These are phyloP conservation scores for Drepanosiphum platanoidis DNA, from an alignment of 2,888 invertebrate genomes.

Conservation along the genomic window DNA sequence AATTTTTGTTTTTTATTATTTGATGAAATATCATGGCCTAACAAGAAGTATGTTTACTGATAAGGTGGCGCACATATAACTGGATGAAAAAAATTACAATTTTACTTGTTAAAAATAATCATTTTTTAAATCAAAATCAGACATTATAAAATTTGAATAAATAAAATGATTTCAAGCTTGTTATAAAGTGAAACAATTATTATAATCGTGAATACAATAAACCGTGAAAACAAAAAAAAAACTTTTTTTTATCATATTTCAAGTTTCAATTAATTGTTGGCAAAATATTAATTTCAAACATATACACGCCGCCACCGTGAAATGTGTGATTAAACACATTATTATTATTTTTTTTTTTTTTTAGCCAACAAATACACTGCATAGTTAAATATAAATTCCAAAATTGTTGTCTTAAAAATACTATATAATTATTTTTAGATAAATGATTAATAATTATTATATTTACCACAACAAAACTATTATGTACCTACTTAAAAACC, in stretches of 20 bases:
- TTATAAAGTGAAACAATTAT: neutral
- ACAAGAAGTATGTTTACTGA: neutral
- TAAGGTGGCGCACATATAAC: neutral
- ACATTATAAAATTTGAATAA: constrained; percentile 1
- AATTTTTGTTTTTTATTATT: neutral
- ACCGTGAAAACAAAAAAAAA: constrained; percentile 14
- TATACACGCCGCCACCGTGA: neutral
- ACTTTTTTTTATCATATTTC: neutral
- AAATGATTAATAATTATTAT: neutral
- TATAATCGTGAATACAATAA: neutral
- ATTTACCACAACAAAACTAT: neutral
- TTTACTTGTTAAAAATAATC: neutral
- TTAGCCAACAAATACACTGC: constrained; percentile 13
- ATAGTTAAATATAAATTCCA: neutral
- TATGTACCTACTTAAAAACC: constrained; percentile 16
- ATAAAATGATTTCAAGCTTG: neutral
- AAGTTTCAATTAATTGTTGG: neutral
- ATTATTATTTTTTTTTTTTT: neutral
- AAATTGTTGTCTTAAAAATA: constrained; percentile 14
- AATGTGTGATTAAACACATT: neutral
- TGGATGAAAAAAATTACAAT: neutral
- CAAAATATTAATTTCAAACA: neutral
- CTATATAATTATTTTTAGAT: neutral
- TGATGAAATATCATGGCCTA: neutral
- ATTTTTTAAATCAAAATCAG: constrained; percentile 2